Percentiles rank a stretch among this genome's conserved stretches.
Conservation (phyloP, 2,888 invertebrate species). For the Kryphioiulus occultus region DNA sequence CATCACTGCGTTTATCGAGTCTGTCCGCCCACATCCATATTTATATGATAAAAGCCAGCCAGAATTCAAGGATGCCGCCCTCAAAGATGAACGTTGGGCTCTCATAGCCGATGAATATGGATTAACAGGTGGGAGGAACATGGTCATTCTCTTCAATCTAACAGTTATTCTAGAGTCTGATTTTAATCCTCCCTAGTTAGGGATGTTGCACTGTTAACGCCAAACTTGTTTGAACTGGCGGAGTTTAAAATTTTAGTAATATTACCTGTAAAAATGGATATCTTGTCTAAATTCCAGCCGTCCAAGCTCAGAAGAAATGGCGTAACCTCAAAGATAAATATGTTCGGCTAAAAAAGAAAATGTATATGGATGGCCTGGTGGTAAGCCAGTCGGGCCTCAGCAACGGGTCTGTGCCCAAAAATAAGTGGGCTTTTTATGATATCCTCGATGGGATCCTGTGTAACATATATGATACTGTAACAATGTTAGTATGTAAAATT, state of each 20-base stretch:
- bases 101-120: conserved; percentile 6
- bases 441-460: background rate
- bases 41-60: conserved; percentile 30
- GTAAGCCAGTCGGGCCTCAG: background rate
- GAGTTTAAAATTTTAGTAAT: background rate
- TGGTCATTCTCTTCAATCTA: background rate
- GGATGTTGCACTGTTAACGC: too few species aligned
- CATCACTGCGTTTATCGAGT: conserved; percentile 7
- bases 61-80: conserved; percentile 28
- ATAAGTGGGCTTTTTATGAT: background rate
- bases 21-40: conserved; percentile 31
- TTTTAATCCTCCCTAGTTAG: too few species aligned
- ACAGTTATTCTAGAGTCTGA: background rate
- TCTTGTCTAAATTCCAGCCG: background rate
- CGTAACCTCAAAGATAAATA: conserved; percentile 39
- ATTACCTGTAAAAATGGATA: too few species aligned
- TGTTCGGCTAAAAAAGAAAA: conserved; percentile 32
- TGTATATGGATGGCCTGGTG: conserved; percentile 27
- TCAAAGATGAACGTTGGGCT: conserved; percentile 37
- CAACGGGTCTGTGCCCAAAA: conserved; percentile 35
- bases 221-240: too few species aligned
- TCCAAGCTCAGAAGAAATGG: conserved; percentile 13
- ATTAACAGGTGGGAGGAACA: conserved; percentile 6
- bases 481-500: background rate
- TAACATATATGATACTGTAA: conserved; percentile 36